Conservation (phyloP, 2,888 invertebrate species). For the Cantharis flavilabris region DNA sequence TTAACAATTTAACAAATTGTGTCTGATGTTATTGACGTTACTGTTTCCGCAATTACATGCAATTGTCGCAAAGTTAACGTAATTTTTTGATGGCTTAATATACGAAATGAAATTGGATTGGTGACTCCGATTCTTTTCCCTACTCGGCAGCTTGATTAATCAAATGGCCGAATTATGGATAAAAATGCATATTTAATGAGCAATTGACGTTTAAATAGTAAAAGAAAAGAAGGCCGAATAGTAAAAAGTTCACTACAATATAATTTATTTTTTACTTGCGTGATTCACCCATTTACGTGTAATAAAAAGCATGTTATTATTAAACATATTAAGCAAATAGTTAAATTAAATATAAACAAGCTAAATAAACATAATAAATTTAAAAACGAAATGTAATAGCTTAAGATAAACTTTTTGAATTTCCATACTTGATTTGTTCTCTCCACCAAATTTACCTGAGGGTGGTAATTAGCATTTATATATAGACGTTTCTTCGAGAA, state of each 20-base stretch:
- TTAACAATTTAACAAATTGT: constrained; percentile 6
- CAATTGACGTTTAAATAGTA: no score
- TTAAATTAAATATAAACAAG: neutral
- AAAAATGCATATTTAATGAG: no score
- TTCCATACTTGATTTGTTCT: no score
- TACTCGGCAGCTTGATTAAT: no score
- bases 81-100: no score
- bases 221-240: neutral
- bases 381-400: neutral
- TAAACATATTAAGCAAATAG: neutral
- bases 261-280: neutral
- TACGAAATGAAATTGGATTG: neutral
- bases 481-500: no score
- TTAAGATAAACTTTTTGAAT: no score
- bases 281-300: no score
- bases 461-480: no score
- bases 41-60: neutral
- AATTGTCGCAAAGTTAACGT: neutral
- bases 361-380: neutral
- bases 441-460: no score
- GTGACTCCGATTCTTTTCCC: neutral
- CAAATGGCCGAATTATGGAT: no score
- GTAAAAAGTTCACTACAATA: neutral
- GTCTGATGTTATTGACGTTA: neutral
- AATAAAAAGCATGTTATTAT: no score